Evolutionary conservation across 1,140 invertebrate species (phyloP).

Genomic region (Sitophilus oryzae): DNA sequence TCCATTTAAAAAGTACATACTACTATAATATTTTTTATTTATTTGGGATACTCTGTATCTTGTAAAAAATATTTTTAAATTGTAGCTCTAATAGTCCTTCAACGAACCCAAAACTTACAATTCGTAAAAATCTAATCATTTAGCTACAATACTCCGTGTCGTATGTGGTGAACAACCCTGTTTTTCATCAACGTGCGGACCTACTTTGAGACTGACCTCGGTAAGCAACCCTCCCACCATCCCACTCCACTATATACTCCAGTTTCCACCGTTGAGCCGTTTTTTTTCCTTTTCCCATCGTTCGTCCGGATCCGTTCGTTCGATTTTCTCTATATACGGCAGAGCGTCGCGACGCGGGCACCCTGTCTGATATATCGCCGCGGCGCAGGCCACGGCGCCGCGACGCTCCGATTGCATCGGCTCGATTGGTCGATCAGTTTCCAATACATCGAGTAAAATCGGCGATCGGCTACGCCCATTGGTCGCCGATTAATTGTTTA

Average conservation of each 20-base stretch:
- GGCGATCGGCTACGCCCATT: conserved; percentile 20
- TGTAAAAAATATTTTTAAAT: too few species aligned
- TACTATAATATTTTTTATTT: too few species aligned
- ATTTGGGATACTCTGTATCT: too few species aligned
- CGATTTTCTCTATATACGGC: conserved; percentile 24
- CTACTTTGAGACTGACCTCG: too few species aligned
- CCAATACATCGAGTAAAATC: conserved; percentile 21
- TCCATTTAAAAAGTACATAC: too few species aligned
- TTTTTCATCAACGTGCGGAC: too few species aligned
- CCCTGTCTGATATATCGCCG: conserved; percentile 23
- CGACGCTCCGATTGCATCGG: conserved; percentile 8
- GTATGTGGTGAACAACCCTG: too few species aligned
- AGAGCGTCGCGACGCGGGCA: conserved; percentile 24
- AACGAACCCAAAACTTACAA: too few species aligned
- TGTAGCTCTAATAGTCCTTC: too few species aligned
- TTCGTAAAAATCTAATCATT: too few species aligned
- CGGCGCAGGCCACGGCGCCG: conserved; percentile 18
- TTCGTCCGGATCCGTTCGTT: conserved; percentile 18
- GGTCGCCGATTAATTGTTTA: conserved; percentile 25
- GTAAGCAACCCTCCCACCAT: background rate
- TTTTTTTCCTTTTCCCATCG: conserved; percentile 11
- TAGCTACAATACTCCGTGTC: too few species aligned
- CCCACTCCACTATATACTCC: conserved; percentile 20
- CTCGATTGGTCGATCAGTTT: conserved; percentile 25
- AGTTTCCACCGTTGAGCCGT: conserved; percentile 20